These are phyloP conservation scores for Uromys caudimaculatus DNA, from an alignment of 2,797 vertebrate genomes.

Conservation along the genomic window DNA sequence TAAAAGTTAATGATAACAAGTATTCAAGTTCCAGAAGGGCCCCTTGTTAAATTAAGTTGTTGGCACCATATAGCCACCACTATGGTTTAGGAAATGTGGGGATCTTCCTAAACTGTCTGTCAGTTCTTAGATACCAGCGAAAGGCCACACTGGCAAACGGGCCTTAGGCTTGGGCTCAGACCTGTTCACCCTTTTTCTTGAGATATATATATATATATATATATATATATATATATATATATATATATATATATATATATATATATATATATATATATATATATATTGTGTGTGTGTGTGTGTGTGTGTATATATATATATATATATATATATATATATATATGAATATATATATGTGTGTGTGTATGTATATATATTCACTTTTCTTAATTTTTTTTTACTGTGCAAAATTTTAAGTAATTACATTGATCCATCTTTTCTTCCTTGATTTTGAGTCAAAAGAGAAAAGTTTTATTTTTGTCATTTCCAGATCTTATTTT, in stretches of 20 bases:
- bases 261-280: too few relatives aligned
- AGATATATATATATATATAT: not conserved
- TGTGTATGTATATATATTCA: not conserved
- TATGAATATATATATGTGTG: not conserved
- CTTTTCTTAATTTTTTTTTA: conserved; percentile 4
- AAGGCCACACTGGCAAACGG: not conserved
- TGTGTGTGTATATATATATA: too few relatives aligned
- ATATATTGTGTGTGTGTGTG: too few relatives aligned
- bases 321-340: too few relatives aligned
- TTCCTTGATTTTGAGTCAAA: conserved; percentile 39
- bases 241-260: too few relatives aligned
- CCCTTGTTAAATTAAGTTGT: not conserved
- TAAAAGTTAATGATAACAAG: too few relatives aligned
- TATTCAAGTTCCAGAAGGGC: not conserved
- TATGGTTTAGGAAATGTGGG: not conserved
- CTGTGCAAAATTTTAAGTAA: not conserved
- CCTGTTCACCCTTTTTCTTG: not conserved
- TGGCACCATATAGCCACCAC: not conserved
- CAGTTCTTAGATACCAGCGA: not conserved
- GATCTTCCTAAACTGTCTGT: not conserved
- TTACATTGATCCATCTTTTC: not conserved
- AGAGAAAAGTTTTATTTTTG: not conserved
- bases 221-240: too few relatives aligned
- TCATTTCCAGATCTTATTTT: not conserved
- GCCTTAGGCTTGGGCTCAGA: not conserved